Conservation (phyloP, 2,888 invertebrate species). For the Dendrolimus houi region DNA sequence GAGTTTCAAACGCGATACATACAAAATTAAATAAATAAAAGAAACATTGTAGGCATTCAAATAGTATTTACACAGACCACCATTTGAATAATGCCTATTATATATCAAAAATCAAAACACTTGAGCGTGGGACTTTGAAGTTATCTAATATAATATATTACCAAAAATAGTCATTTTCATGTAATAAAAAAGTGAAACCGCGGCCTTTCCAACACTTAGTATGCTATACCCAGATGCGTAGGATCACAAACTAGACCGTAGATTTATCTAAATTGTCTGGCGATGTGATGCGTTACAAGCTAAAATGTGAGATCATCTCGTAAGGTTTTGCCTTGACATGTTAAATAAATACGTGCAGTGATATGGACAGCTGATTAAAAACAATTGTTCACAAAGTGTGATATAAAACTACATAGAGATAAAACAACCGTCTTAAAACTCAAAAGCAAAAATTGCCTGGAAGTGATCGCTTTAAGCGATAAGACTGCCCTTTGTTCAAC, state of each 20-base stretch:
- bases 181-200: neutral
- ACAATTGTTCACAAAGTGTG: neutral
- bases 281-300: neutral
- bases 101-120: slow-evolving; percentile 6
- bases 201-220: neutral
- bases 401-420: neutral
- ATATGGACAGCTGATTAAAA: neutral
- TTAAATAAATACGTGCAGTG: neutral
- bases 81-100: slow-evolving; percentile 3
- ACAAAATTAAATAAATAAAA: too few relatives aligned
- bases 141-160: neutral
- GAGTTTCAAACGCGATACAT: slow-evolving; percentile 31
- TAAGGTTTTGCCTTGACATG: neutral
- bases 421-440: too few relatives aligned
- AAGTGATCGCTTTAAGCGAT: too few relatives aligned
- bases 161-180: neutral
- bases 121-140: neutral
- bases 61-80: too few relatives aligned
- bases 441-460: too few relatives aligned
- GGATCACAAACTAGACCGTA: neutral
- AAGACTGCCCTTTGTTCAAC: too few relatives aligned
- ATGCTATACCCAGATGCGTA: neutral
- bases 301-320: neutral
- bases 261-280: neutral
- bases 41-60: too few relatives aligned